Percentiles rank a stretch among this genome's conserved stretches.
Evolutionary conservation across 1,140 invertebrate species (phyloP).

Genomic region (Papilio helenus): DNA sequence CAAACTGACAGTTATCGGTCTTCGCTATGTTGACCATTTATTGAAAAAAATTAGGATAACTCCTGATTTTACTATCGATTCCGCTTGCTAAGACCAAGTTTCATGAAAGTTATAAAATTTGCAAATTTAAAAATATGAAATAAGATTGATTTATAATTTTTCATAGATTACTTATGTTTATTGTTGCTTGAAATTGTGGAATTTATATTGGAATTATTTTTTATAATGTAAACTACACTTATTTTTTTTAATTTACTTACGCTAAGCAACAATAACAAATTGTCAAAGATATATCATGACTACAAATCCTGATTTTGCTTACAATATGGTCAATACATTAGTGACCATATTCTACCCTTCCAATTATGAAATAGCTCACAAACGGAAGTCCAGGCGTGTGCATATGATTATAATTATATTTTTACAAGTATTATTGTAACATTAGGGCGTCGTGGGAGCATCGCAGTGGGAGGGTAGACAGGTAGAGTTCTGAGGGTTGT

Average conservation of each 20-base stretch:
- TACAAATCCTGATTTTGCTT: neutral
- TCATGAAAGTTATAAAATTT: too few relatives aligned
- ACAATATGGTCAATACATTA: conserved; percentile 22
- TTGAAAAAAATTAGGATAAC: neutral
- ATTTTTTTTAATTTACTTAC: too few relatives aligned
- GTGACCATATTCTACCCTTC: conserved; percentile 46
- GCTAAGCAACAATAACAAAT: too few relatives aligned
- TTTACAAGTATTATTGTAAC: conserved; percentile 74
- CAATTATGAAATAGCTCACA: conserved; percentile 54
- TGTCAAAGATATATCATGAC: neutral
- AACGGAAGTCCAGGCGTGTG: conserved; percentile 67
- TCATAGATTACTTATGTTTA: too few relatives aligned
- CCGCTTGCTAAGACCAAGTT: too few relatives aligned
- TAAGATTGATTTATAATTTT: too few relatives aligned
- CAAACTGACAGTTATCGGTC: conserved; percentile 62
- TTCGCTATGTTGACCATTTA: conserved; percentile 22
- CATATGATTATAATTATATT: conserved; percentile 78
- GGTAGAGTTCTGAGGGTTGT: conserved; percentile 53
- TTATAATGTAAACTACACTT: too few relatives aligned
- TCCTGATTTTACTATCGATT: neutral
- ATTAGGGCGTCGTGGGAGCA: conserved; percentile 69
- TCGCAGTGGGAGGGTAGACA: conserved; percentile 59
- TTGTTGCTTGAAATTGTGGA: too few relatives aligned
- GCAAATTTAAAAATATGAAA: too few relatives aligned
- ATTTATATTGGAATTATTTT: too few relatives aligned